Evolutionary conservation across 2,113 vertebrate species (phyloP), one percentile per base, ranked within the genome.

Genomic region (Phocoena sinus): DNA sequence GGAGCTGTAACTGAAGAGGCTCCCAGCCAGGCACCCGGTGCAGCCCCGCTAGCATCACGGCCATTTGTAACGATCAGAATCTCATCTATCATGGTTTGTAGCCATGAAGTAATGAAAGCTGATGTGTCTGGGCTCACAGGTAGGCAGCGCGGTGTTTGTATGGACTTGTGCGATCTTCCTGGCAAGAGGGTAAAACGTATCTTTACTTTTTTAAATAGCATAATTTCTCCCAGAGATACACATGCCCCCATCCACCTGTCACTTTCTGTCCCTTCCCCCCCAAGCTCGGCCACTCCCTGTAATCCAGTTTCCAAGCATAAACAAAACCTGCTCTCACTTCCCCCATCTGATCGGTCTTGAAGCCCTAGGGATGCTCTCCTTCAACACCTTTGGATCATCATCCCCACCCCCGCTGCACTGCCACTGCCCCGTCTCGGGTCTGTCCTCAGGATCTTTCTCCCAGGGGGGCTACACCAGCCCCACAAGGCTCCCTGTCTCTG

Each of bases 341-440:
- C 21, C 21, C 38, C 50, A 14, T 56, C 18, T 0, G 3, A 53
- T 0, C 2, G n/a, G n/a, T 21, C 44, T 3, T 33, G 1, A 21
- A 6, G 33, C 41, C 58, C n/a, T 74, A 5, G 28, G 14, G 53
- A 28, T 33, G 23, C 6, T 20, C 17, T 7, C 58, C 44, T 63
- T 41, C 38, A 80, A 11, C 53, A 36, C 67, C 31, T 1, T 11
- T 0, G 4, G 23, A 18, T 1, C 5, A 0, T 13, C 71, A 26
- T 14, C 62, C 25, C 25, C 31, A 17, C 23, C 41, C 23, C 38
- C 15, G 41, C 33, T 28, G 15, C 3, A 6, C 14, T 28, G 38
- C 79, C 41, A 4, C n/a, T 15, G 20, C 13, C 7, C 53, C 4
- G 0, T 14, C 23, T 25, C 0, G 0, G 31, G 3, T 70, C 84